phyloP scores from a whole-genome alignment of 2,113 vertebrate genomes.

The Leptobrachium ailaonicum region DNA sequence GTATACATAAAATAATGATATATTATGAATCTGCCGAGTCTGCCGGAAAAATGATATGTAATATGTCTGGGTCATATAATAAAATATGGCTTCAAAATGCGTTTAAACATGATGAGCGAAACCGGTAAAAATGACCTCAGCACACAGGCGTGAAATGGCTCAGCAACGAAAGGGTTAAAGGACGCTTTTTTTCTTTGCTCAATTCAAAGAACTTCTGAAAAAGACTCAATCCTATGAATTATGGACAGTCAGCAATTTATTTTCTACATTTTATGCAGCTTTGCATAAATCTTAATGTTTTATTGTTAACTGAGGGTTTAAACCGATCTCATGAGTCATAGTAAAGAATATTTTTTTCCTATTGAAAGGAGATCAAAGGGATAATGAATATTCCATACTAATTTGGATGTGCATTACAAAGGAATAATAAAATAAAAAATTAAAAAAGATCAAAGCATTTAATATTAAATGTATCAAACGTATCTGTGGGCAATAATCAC shows the following conservation, averaged over 20 bases:
- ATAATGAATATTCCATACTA: conserved; percentile 42
- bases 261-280: conserved; percentile 26
- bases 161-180: no score
- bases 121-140: no score
- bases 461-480: conserved; percentile 16
- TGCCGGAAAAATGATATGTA: no score
- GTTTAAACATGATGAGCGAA: no score
- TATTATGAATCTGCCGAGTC: no score
- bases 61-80: no score
- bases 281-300: conserved; percentile 43
- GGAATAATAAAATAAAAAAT: conserved; percentile 2
- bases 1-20: no score
- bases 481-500: conserved; percentile 29
- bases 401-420: conserved; percentile 31
- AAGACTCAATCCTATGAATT: neutral
- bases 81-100: no score
- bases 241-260: conserved; percentile 29
- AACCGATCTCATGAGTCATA: conserved; percentile 29
- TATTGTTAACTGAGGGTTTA: conserved; percentile 40
- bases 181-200: no score
- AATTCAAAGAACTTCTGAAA: conserved; percentile 9
- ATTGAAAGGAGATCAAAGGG: conserved; percentile 38
- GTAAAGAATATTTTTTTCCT: conserved; percentile 13
- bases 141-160: no score
- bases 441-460: conserved; percentile 36